Evolutionary conservation across 2,888 invertebrate genomes (phyloP), one percentile per base, ranked within the genome.

Genomic region (Perizoma flavofasciatum): DNA sequence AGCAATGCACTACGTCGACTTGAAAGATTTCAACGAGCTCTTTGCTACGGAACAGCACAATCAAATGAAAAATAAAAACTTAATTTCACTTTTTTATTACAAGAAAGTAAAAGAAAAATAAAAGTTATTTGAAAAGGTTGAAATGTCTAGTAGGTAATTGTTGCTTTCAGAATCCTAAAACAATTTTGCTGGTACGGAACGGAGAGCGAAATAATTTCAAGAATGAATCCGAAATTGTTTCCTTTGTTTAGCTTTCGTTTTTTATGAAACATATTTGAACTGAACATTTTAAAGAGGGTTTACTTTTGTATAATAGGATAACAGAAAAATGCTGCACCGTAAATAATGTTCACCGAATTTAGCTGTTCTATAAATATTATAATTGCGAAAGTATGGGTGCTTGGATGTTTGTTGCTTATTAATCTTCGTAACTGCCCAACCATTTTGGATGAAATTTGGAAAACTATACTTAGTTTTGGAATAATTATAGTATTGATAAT

Each of bases 211-310:
- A 66, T 67, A 74, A 75, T 77, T 77, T 69, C 55, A 54, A 64
- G 70, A 70, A 75, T 68, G 65, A 71, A 69, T 71, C 64, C 61
- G 60, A 69, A 73, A 73, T 71, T 74, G 71, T 72, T 73, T 68
- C 65, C 65, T 65, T 75, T 70, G 60, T 66, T 66, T 56, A 64
- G 64, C 59, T 64, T 68, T 59, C 59, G 55, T 64, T 67, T 65
- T 59, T 68, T 67, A 61, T 68, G 67, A 59, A 66, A 61, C 63
- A 69, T 68, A 65, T 68, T 65, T 66, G 58, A 48, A 63, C 66
- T 63, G 67, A 64, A 65, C 61, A 61, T 68, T 69, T 69, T 60
- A 64, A 59, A 57, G 54, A 51, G 54, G 58, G 54, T 53, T 61
- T 65, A 61, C 63, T 61, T 68, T 63, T 59, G 65, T 46, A 46